A percentile compares a stretch with the other conserved stretches of the same genome.
Conservation (phyloP, 2,113 vertebrate species). For the Nestor notabilis region DNA sequence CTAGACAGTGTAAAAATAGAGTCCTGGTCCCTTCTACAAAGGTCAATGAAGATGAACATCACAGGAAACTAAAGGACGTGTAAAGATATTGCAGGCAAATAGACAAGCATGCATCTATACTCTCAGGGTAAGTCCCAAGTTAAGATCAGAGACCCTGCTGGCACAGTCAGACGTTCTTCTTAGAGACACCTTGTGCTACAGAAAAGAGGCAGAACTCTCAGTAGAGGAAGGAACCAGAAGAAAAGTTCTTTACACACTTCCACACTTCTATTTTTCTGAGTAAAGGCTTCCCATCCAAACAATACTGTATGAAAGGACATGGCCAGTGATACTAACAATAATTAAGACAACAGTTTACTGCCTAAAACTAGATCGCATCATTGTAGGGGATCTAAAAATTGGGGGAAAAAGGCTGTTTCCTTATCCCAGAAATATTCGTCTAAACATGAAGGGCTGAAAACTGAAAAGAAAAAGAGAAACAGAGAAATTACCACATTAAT, state of each 20-base stretch:
- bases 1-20: background rate
- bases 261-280: background rate
- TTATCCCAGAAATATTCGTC: background rate
- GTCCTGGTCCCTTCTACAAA: background rate
- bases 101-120: background rate
- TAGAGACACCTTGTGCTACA: background rate
- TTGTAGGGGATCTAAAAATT: background rate
- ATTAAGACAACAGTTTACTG: background rate
- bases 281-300: background rate
- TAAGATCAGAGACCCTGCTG: background rate
- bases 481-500: background rate
- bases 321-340: background rate
- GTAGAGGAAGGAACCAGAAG: background rate
- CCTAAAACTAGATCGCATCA: background rate
- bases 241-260: background rate
- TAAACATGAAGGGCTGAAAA: background rate
- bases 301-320: background rate
- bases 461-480: background rate
- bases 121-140: background rate
- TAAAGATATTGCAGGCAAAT: background rate
- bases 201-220: background rate
- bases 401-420: background rate
- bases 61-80: background rate
- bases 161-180: background rate
- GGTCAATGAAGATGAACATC: background rate